Evolutionary conservation across 1,140 invertebrate species (phyloP), one percentile per base, ranked within the genome.

Genomic region (Drosophila bocqueti): DNA sequence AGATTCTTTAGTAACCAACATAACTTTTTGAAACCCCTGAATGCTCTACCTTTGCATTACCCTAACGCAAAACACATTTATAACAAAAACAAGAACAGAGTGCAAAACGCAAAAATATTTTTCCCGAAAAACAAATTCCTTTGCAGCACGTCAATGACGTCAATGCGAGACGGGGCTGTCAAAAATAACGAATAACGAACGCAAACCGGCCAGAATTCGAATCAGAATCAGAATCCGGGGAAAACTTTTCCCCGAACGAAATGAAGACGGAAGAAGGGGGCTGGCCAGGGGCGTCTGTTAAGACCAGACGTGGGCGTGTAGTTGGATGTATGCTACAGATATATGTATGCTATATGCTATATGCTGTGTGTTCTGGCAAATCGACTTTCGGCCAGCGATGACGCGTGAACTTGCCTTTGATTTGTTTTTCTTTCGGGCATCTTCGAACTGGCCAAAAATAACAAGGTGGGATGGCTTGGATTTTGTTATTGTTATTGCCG

Each of bases 61-160:
- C 57, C 57, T 55, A 74, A 45, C 67, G 59, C 59, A 62, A 43
- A 72, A 73, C 68, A 69, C 54, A 73, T 73, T 73, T 73, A 43
- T 40, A 73, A 61, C 29, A 60, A 72, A 71, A 72, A 71, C 18
- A 73, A 68, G 6, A 58, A 73, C 50, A 74, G 52, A 43, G 66
- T 54, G 61, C 76, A 84, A 74, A 76, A 73, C 46, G 46, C 75
- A 69, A 62, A 90, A 90, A 82, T 89, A 84, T 81, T 89, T 86
- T 90, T 90, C 85, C 76, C 72, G 85, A 90, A 90, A 90, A 90
- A 90, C 85, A 90, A 82, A 90, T 90, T 90, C 85, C 71, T 89
- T 80, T 75, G 81, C 84, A 50, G 75, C 81, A 79, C 78, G 85
- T 90, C 79, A 85, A 85, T 90, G 85, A 90, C 85, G 85, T 90